These are phyloP conservation scores for Siphonodentalium dalli DNA, from an alignment of 2,888 invertebrate species.

Conservation along the genomic window DNA sequence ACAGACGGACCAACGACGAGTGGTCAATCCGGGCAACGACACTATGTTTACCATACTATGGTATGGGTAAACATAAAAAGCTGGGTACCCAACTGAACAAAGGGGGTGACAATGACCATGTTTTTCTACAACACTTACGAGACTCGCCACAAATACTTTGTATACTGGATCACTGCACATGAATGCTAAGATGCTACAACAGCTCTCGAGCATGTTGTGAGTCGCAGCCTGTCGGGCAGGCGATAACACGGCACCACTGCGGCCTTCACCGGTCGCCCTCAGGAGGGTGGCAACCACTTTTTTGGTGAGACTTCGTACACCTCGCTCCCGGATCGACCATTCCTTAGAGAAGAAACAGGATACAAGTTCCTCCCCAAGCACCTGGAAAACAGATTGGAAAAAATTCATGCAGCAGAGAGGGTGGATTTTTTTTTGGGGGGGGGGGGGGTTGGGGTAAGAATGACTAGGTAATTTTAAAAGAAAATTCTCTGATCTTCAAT, in stretches of 20 bases:
- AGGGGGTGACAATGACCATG: no score
- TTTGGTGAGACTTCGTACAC: slow-evolving; percentile 57
- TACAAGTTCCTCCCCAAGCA: slow-evolving; percentile 65
- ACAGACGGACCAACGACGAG: no score
- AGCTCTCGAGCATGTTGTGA: slow-evolving; percentile 56
- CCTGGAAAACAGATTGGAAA: slow-evolving; percentile 35
- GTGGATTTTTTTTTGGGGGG: neutral
- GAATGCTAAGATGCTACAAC: slow-evolving; percentile 63
- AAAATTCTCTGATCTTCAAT: no score
- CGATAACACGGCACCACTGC: slow-evolving; percentile 41
- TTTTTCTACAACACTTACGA: no score
- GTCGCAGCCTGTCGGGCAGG: slow-evolving; percentile 43
- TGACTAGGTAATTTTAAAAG: no score
- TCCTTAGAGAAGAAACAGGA: slow-evolving; percentile 65
- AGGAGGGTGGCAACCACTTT: slow-evolving; percentile 52
- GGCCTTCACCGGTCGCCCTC: slow-evolving; percentile 50
- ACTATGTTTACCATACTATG: no score
- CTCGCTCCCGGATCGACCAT: slow-evolving; percentile 64
- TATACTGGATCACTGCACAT: slow-evolving; percentile 66
- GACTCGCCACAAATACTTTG: slow-evolving; percentile 65
- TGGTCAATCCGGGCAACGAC: no score
- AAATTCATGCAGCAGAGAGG: neutral
- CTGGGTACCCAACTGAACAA: no score
- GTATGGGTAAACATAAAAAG: no score
- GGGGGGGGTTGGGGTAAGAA: no score